Conservation (phyloP, 2,113 vertebrate genomes). For the Zapus hudsonius region DNA sequence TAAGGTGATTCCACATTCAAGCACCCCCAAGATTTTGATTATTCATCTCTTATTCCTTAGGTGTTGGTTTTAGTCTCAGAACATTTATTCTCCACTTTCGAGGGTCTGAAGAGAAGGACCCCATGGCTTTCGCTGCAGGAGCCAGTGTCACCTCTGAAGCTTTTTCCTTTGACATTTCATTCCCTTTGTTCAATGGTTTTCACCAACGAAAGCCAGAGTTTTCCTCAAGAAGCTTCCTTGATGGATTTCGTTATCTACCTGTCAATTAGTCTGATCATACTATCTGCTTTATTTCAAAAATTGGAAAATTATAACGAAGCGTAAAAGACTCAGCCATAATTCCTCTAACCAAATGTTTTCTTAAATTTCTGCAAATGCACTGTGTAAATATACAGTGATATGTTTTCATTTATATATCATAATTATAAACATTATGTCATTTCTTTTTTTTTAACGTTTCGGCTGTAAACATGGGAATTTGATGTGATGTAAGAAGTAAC, state of each 20-base stretch:
- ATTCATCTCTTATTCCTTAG: slow-evolving; percentile 30
- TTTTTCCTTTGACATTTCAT: slow-evolving; percentile 5
- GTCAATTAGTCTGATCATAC: background rate
- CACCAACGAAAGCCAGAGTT: background rate
- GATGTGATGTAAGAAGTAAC: background rate
- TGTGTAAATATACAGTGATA: too few species aligned
- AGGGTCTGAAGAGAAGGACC: background rate
- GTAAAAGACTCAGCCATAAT: too few species aligned
- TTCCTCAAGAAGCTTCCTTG: background rate
- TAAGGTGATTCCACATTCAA: background rate
- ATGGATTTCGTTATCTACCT: background rate
- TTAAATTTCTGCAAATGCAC: too few species aligned
- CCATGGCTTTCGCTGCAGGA: background rate
- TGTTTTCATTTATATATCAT: too few species aligned
- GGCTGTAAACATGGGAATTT: background rate
- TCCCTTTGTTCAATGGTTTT: background rate
- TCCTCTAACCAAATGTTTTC: too few species aligned
- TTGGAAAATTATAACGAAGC: too few species aligned
- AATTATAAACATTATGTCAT: too few species aligned
- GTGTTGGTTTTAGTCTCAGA: slow-evolving; percentile 4
- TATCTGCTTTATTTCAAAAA: too few species aligned
- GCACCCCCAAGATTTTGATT: background rate
- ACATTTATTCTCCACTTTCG: slow-evolving; percentile 8
- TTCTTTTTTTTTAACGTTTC: background rate
- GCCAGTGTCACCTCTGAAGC: background rate